Evolutionary conservation across 2,888 invertebrate genomes (phyloP).

Genomic region (Andrena trimmerana): DNA sequence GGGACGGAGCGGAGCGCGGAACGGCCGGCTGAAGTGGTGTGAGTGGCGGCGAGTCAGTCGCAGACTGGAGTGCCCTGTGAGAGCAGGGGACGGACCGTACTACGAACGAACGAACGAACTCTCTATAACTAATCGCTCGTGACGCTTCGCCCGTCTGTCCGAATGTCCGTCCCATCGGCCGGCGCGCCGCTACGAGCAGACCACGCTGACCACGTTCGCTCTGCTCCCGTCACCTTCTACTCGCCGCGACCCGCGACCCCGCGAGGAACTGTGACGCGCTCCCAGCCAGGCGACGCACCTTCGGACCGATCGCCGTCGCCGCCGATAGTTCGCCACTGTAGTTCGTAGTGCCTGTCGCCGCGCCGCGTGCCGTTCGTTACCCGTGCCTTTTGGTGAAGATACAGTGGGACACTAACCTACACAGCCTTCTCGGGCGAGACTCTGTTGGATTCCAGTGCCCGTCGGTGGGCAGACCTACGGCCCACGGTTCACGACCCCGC

Average conservation of each 20-base stretch:
- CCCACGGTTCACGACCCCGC: neutral
- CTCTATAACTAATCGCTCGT: constrained; percentile 75
- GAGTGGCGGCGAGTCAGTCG: constrained; percentile 84
- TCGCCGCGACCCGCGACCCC: constrained; percentile 45
- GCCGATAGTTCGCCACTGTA: too few relatives aligned
- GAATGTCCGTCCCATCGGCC: constrained; percentile 73
- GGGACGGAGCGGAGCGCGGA: constrained; percentile 77
- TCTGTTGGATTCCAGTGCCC: constrained; percentile 6
- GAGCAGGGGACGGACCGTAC: constrained; percentile 83
- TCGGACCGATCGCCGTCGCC: neutral
- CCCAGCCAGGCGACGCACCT: constrained; percentile 1
- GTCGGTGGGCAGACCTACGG: neutral
- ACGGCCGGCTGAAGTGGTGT: constrained; percentile 83
- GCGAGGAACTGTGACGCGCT: constrained; percentile 34
- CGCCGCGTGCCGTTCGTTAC: constrained; percentile 7
- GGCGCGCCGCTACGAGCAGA: constrained; percentile 31
- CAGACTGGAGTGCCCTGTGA: constrained; percentile 85
- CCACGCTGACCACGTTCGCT: neutral
- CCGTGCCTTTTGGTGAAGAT: constrained; percentile 16
- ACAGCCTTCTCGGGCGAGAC: neutral
- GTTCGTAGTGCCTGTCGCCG: constrained; percentile 7
- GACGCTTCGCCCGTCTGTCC: constrained; percentile 72
- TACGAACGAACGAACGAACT: constrained; percentile 70
- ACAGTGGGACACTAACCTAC: neutral
- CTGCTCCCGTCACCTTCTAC: constrained; percentile 42